Evolutionary conservation across 2,113 vertebrate species (phyloP).

Genomic region (Dasyurus viverrinus): DNA sequence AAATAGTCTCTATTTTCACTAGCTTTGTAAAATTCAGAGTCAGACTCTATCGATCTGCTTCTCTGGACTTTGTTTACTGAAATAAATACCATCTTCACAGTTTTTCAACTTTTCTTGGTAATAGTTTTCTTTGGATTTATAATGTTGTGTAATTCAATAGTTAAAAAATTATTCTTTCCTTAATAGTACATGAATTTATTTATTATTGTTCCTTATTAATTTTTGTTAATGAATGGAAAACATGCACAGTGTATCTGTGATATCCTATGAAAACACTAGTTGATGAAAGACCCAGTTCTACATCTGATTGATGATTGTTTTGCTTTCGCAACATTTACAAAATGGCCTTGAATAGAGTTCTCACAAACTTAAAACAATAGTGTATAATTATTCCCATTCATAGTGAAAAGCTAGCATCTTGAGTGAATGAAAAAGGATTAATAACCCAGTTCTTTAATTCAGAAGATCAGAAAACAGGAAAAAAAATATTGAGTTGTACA

Average conservation of each 20-base stretch:
- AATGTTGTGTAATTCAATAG: slow-evolving; percentile 21
- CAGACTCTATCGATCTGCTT: neutral
- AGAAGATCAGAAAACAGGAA: neutral
- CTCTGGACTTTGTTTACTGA: neutral
- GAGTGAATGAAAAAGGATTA: slow-evolving; percentile 12
- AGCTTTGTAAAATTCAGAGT: neutral
- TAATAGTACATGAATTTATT: neutral
- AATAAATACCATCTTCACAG: slow-evolving; percentile 21
- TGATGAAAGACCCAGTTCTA: neutral
- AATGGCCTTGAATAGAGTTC: slow-evolving; percentile 32
- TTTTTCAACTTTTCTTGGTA: slow-evolving; percentile 12
- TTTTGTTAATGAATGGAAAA: slow-evolving; percentile 14
- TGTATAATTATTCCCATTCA: neutral
- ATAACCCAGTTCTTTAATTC: neutral
- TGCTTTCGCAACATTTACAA: neutral
- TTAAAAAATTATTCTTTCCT: slow-evolving; percentile 36
- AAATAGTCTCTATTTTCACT: neutral
- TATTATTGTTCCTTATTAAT: slow-evolving; percentile 18
- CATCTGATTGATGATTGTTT: slow-evolving; percentile 5
- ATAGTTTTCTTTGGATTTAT: slow-evolving; percentile 23
- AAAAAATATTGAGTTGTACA: neutral
- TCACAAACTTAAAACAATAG: slow-evolving; percentile 38
- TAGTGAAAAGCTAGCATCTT: slow-evolving; percentile 38
- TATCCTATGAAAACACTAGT: slow-evolving; percentile 15
- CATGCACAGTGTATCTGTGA: neutral